phyloP scores from a whole-genome alignment of 2,797 vertebrate species.

The Peromyscus nudipes region DNA sequence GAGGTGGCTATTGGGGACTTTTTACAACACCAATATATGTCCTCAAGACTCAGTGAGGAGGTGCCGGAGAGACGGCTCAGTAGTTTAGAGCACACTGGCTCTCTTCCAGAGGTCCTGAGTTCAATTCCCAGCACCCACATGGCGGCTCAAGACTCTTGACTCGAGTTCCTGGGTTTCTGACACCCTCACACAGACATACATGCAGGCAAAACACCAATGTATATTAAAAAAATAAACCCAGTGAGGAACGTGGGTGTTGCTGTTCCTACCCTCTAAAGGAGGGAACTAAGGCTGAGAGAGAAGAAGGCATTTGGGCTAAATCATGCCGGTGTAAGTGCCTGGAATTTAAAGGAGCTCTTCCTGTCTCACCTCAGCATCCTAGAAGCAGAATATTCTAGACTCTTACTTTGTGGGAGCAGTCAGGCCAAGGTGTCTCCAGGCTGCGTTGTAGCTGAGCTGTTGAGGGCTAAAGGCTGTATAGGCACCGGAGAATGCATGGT shows the following conservation, averaged over 20 bases:
- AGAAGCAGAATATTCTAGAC: not conserved
- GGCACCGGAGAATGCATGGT: not conserved
- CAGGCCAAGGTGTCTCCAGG: not conserved
- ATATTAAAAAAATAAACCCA: too few relatives aligned
- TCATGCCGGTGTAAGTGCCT: not conserved
- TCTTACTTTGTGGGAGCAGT: not conserved
- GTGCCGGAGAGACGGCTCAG: too few relatives aligned
- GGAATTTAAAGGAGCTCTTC: not conserved
- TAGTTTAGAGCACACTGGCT: too few relatives aligned
- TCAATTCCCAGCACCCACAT: too few relatives aligned
- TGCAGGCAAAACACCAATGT: too few relatives aligned
- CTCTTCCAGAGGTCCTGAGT: too few relatives aligned
- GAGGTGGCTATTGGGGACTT: not conserved
- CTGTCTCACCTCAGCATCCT: not conserved
- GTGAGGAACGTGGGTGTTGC: not conserved
- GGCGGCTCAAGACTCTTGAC: too few relatives aligned
- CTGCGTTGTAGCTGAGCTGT: not conserved
- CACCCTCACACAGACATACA: too few relatives aligned
- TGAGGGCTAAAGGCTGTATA: not conserved
- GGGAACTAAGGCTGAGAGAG: not conserved
- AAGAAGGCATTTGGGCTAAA: not conserved
- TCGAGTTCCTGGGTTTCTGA: too few relatives aligned
- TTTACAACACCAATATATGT: not conserved
- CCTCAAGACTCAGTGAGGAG: not conserved
- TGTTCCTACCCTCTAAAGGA: not conserved